Conservation (phyloP, 2,113 vertebrate species). For the Tyrannus savana region DNA sequence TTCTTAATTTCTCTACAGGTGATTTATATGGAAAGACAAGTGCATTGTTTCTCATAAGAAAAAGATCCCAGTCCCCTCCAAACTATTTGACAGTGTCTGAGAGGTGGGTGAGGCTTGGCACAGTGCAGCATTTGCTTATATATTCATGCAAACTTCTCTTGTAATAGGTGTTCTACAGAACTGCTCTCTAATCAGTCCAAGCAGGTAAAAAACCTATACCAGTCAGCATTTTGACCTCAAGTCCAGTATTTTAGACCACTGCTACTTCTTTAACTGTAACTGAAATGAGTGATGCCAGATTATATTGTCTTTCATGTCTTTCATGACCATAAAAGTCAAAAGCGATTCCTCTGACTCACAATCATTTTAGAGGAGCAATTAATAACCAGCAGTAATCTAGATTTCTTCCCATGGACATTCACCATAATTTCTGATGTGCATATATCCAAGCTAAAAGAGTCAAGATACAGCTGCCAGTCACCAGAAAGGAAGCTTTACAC, state of each 20-base stretch:
- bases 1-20: slow-evolving; percentile 27
- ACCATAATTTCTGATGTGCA: neutral
- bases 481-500: neutral
- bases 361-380: neutral
- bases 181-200: neutral
- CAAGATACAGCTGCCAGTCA: neutral
- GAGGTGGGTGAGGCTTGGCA: slow-evolving; percentile 17
- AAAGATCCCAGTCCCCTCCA: neutral
- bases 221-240: neutral
- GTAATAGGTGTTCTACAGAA: neutral
- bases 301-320: neutral
- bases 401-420: neutral
- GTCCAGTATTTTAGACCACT: neutral
- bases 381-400: neutral
- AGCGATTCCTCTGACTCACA: neutral
- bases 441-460: neutral
- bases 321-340: neutral
- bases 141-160: neutral
- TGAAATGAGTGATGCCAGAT: neutral
- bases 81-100: slow-evolving; percentile 13
- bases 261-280: neutral
- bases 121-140: neutral
- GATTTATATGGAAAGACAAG: slow-evolving; percentile 18
- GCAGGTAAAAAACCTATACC: neutral
- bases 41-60: neutral